Base-by-base conservation (phyloP, 2,888 invertebrate genomes). In the Xylocampa areola region DNA sequence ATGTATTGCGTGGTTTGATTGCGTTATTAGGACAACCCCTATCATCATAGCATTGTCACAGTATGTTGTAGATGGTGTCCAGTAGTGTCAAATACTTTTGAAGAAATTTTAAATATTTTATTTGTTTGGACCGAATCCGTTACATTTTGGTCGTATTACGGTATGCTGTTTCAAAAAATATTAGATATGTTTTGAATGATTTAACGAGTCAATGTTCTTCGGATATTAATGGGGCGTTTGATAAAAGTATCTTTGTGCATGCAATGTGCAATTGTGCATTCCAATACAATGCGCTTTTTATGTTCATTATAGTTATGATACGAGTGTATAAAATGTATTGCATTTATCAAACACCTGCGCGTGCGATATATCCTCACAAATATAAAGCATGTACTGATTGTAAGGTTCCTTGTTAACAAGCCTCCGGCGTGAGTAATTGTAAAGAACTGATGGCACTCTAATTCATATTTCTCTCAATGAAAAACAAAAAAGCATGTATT, bases 321-420 rank as follows among this genome's bases (percentile, higher is more conserved):
- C 33, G 33, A 39, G 40, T 29, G 41, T 47, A 16, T 40, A 39
- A 33, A 57, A 48, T 47, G 43, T 55, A 41, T 44, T 32, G 39
- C 25, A 48, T 63, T 58, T 59, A 54, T 57, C 52, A 47, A 32
- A 25, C 72, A 68, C 68, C 68, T 71, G 72, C 52, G 19, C 33
- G 37, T 39, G 41, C 45, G 29, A 55, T 60, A 47, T 61, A 67
- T 37, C 35, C 36, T 30, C 30, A 30, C 16, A 19, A 14, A 53
- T 57, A 48, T 39, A 68, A 41, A 52, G 53, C 16, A 33, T 37
- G 61, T 19, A 71, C 55, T 66, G 67, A 71, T 66, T 68, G 52
- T 67, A 36, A 19, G 43, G 35, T 7, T 51, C 33, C 49, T 35
- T 35, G 54, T 55, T 61, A 67, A 57, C 53, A 36, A 57, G 67